Evolutionary conservation across 2,113 vertebrate genomes (phyloP).

Genomic region (Lepisosteus osseus): DNA sequence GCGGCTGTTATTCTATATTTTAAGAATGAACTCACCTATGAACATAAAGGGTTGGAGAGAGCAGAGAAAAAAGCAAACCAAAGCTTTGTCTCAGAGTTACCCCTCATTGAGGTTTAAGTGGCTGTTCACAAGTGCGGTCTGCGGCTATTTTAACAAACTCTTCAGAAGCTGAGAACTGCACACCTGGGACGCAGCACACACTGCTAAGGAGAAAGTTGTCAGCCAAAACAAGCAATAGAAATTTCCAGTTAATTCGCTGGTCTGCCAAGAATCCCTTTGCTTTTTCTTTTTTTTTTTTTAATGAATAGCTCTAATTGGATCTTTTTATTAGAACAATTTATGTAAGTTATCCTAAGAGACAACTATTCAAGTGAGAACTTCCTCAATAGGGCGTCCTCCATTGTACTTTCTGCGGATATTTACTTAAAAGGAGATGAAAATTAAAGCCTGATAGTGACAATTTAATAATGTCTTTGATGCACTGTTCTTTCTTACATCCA

Average conservation of each 20-base stretch:
- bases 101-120: constrained; percentile 45
- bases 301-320: constrained; percentile 45
- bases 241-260: constrained; percentile 71
- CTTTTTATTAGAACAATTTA: constrained; percentile 50
- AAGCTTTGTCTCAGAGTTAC: background rate
- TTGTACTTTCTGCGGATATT: constrained; percentile 38
- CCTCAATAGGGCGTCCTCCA: constrained; percentile 40
- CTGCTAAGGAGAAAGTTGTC: constrained; percentile 65
- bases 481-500: too few species aligned
- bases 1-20: too few species aligned
- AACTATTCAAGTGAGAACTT: constrained; percentile 31
- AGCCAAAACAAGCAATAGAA: constrained; percentile 83
- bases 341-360: constrained; percentile 37
- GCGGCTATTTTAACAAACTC: constrained; percentile 67
- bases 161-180: constrained; percentile 68
- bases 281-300: constrained; percentile 6
- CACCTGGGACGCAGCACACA: constrained; percentile 73
- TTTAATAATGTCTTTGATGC: too few species aligned
- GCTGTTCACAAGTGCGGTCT: constrained; percentile 57
- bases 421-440: constrained; percentile 18
- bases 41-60: background rate
- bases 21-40: too few species aligned
- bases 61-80: constrained; percentile 32
- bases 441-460: too few species aligned
- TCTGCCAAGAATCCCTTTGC: constrained; percentile 52